Conservation (phyloP, 2,888 invertebrate species). For the Drosophila prostipennis region DNA sequence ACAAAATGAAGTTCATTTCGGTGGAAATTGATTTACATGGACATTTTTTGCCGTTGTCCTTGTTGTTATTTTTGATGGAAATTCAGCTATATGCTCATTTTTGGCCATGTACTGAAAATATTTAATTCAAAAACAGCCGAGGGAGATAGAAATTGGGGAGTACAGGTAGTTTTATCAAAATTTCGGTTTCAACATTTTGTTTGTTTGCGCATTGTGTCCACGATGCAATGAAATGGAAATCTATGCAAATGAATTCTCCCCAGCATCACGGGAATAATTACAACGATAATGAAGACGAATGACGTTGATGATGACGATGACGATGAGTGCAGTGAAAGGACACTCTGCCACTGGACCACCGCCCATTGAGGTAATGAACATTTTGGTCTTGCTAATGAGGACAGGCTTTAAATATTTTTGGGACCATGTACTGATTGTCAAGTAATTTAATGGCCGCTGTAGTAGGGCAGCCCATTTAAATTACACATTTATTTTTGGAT, state of each 20-base stretch:
- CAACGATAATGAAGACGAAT: slow-evolving; percentile 41
- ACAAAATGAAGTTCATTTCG: slow-evolving; percentile 68
- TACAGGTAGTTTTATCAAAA: slow-evolving; percentile 34
- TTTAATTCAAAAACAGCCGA: slow-evolving; percentile 73
- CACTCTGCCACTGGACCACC: slow-evolving; percentile 9
- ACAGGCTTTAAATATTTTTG: slow-evolving; percentile 10
- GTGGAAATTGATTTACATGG: slow-evolving; percentile 77
- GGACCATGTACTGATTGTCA: not conserved
- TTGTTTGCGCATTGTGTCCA: slow-evolving; percentile 49
- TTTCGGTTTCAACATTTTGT: slow-evolving; percentile 40
- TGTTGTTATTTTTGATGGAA: slow-evolving; percentile 34
- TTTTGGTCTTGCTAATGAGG: slow-evolving; percentile 8
- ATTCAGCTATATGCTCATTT: slow-evolving; percentile 39
- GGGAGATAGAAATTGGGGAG: not conserved
- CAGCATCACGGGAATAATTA: slow-evolving; percentile 44
- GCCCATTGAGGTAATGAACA: slow-evolving; percentile 11
- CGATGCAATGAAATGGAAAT: slow-evolving; percentile 57
- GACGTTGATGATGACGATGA: slow-evolving; percentile 21
- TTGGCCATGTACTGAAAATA: slow-evolving; percentile 64
- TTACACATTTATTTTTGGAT: not conserved
- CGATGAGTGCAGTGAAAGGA: slow-evolving; percentile 7
- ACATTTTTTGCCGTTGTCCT: slow-evolving; percentile 45
- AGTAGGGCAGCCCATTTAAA: too few relatives aligned
- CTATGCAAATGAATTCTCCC: slow-evolving; percentile 61
- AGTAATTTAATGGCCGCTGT: not conserved